Conservation (phyloP, 2,113 vertebrate genomes). For the Gnathochromis pfefferi region DNA sequence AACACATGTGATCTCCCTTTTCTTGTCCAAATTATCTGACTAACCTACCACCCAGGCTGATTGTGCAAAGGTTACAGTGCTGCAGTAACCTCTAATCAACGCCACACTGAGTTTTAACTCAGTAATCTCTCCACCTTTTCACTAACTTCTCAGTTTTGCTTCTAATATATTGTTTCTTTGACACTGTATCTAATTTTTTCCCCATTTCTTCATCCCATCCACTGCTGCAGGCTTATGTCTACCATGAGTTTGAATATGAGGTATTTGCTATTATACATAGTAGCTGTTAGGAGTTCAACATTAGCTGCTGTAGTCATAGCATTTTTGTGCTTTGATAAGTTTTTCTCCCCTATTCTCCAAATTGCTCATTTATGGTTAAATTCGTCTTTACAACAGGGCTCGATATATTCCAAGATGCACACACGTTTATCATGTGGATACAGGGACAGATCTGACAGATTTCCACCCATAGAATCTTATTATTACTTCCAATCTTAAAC, state of each 20-base stretch:
- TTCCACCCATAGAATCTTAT: not conserved
- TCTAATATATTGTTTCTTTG: not conserved
- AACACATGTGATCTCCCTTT: conserved; percentile 48
- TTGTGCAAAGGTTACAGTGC: conserved; percentile 39
- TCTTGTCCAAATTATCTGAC: conserved; percentile 10
- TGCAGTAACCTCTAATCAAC: conserved; percentile 39
- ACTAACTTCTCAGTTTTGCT: not conserved
- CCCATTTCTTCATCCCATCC: not conserved
- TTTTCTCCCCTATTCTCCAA: not conserved
- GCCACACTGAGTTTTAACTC: conserved; percentile 36
- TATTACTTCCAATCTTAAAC: not conserved
- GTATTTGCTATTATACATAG: conserved; percentile 7
- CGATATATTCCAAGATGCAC: not conserved
- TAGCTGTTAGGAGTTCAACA: not conserved
- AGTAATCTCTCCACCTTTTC: not conserved
- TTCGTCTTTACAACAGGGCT: not conserved
- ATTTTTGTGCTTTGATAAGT: not conserved
- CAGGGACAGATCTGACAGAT: not conserved
- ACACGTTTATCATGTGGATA: not conserved
- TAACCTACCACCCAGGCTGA: not conserved
- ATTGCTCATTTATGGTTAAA: not conserved
- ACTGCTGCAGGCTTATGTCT: not conserved
- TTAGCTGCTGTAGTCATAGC: not conserved
- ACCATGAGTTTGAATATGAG: conserved; percentile 10
- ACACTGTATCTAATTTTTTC: not conserved